phyloP scores from a whole-genome alignment of 2,113 vertebrate genomes.

The Hipposideros armiger region DNA sequence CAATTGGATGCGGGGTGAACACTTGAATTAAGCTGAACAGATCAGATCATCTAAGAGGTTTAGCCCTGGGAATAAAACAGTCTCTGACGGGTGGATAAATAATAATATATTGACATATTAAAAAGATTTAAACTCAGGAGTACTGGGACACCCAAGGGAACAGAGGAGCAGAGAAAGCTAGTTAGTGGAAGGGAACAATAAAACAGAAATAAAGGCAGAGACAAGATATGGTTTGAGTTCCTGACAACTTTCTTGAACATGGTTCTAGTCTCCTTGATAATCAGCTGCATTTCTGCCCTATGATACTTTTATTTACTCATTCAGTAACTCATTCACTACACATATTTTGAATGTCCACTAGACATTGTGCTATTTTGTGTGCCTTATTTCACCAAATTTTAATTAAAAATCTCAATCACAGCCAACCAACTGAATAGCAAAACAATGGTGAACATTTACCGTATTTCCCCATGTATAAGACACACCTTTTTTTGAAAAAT shows the following conservation, averaged over 20 bases:
- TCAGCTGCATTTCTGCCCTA: not conserved
- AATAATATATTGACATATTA: not conserved
- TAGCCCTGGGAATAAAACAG: not conserved
- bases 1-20: not conserved
- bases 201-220: constrained; percentile 7
- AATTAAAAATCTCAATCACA: not conserved
- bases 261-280: not conserved
- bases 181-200: not conserved
- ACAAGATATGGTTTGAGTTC: not conserved
- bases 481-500: too few relatives aligned
- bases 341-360: not conserved
- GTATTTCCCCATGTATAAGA: too few relatives aligned
- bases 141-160: not conserved
- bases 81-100: not conserved
- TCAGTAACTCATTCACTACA: not conserved
- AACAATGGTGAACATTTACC: not conserved
- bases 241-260: not conserved
- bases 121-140: not conserved
- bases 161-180: not conserved
- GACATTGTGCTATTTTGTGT: not conserved
- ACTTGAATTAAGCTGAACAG: not conserved
- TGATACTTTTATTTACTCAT: not conserved
- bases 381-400: constrained; percentile 41
- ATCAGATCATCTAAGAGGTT: not conserved
- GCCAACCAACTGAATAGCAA: not conserved